Evolutionary conservation across 2,888 invertebrate genomes (phyloP).

Genomic region (Pristionchus arcanus): DNA sequence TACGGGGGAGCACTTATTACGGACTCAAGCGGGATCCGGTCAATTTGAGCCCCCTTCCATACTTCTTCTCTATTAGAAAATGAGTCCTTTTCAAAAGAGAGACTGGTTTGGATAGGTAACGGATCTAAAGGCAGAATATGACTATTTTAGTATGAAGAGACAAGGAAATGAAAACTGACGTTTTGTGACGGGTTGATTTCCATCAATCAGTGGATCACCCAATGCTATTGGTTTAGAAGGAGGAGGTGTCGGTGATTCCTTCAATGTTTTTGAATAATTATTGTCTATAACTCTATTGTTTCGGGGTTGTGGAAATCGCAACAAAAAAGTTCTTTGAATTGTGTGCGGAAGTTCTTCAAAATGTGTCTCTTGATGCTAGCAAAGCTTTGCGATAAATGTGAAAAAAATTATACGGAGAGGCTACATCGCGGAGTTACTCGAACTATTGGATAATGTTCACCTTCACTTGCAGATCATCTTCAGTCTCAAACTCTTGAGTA

Average conservation of each 20-base stretch:
- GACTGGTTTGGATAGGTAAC: neutral
- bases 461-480: conserved; percentile 70
- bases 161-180: neutral
- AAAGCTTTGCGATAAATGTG: too few relatives aligned
- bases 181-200: neutral
- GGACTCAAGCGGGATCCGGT: conserved; percentile 36
- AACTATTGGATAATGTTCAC: neutral
- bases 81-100: conserved; percentile 13
- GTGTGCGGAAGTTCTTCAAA: too few relatives aligned
- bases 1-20: conserved; percentile 1
- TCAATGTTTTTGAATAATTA: neutral
- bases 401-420: too few relatives aligned
- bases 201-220: conserved; percentile 9
- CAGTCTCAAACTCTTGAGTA: conserved; percentile 75
- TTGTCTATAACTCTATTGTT: too few relatives aligned
- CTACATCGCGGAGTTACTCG: too few relatives aligned
- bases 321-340: neutral
- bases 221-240: conserved; percentile 25
- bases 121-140: neutral
- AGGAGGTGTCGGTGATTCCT: conserved; percentile 49
- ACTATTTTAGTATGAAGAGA: neutral
- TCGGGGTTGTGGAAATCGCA: too few relatives aligned
- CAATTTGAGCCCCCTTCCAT: conserved; percentile 29
- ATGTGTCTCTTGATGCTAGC: too few relatives aligned
- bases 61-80: conserved; percentile 7